Evolutionary conservation across 2,888 invertebrate species (phyloP).

Genomic region (Trachelus iudaicus): DNA sequence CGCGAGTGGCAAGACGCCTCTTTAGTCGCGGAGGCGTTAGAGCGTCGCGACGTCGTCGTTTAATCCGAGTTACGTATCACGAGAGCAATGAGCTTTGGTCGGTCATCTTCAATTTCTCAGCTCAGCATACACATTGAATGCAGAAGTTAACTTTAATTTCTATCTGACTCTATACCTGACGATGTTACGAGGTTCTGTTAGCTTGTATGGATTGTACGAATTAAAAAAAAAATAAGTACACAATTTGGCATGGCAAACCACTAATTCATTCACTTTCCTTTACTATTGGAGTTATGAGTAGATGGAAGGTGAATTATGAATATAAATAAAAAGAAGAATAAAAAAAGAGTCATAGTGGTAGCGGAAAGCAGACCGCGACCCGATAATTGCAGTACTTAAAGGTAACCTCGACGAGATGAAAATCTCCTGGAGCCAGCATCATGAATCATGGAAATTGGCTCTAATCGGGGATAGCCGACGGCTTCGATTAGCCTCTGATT

Average conservation of each 20-base stretch:
- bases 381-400: background rate
- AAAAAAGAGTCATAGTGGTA: background rate
- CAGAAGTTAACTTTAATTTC: background rate
- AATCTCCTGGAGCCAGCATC: background rate
- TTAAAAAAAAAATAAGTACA: background rate
- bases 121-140: background rate
- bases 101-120: background rate
- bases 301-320: background rate
- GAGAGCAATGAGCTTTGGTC: background rate
- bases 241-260: background rate
- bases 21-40: background rate
- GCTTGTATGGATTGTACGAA: background rate
- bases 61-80: background rate
- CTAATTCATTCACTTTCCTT: background rate
- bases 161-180: background rate
- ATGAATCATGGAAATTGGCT: background rate
- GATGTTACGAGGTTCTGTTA: background rate
- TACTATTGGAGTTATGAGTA: background rate
- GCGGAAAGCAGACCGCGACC: background rate
- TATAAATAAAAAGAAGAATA: background rate
- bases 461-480: background rate
- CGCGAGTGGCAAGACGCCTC: background rate
- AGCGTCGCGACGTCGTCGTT: background rate
- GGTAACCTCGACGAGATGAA: background rate
- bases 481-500: background rate